Evolutionary conservation across 2,797 vertebrate species (phyloP).

Genomic region (Enteromius fasciolatus): DNA sequence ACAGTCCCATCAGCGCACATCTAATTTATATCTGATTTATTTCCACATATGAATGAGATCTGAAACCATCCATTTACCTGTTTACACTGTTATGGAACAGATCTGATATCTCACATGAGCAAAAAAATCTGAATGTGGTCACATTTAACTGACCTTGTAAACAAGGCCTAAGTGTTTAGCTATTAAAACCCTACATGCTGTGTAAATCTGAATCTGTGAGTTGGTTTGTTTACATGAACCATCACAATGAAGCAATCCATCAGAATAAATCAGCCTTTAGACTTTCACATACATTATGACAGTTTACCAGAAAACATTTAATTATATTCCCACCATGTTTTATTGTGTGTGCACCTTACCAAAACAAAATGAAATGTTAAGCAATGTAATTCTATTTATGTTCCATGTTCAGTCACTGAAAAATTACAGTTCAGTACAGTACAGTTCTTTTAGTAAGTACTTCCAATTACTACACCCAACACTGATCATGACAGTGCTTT

Average conservation of each 20-base stretch:
- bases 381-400: not conserved
- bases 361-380: not conserved
- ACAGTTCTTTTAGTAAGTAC: not conserved
- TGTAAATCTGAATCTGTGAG: no score
- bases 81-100: no score
- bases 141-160: no score
- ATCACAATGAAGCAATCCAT: not conserved
- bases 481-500: constrained; percentile 1
- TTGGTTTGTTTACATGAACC: not conserved
- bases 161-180: no score
- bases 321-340: not conserved
- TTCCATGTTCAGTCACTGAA: not conserved
- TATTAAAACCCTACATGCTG: no score
- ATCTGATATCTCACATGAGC: no score
- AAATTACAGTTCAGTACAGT: no score
- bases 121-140: no score
- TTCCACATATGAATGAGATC: no score
- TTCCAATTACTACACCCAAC: not conserved
- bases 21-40: no score
- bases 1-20: no score
- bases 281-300: not conserved
- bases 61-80: no score
- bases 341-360: not conserved
- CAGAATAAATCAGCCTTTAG: not conserved
- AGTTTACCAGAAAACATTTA: not conserved